Evolutionary conservation across 1,140 invertebrate species (phyloP), one percentile per base, ranked within the genome.

Genomic region (Spodoptera litura): DNA sequence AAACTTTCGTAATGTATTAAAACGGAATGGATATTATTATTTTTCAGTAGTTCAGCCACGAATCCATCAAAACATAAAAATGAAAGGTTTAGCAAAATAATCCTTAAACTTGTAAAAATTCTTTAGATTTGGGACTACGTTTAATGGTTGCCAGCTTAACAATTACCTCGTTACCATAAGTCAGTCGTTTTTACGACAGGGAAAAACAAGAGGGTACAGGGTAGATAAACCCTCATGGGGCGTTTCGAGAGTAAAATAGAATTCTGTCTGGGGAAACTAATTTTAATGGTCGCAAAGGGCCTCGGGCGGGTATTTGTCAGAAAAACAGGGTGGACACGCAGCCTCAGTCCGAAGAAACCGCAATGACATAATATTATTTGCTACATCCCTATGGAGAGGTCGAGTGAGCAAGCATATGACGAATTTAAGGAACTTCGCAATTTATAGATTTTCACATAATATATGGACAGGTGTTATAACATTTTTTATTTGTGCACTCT

Each of bases 201-300:
- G 76, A 80, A 81, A 80, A 72, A 80, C 76, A 83, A 85, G 38
- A 44, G 38, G 38, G 38, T 31, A 44, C 38, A 2, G 38, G 38
- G 38, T 44, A 84, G 64, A 62, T 77, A 66, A 31, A 58, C 62
- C 79, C 85, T 78, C 81, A 20, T 2, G 79, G 79, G 85, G 55
- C 61, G 59, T 38, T 80, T 82, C 66, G 56, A 79, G 59, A 56
- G 49, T 59, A 70, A 82, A 86, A 87, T 87, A 86, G 84, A 87
- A 88, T 88, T 84, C 79, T 82, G 79, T 83, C 82, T 81, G 78
- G 70, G 70, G 78, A 86, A 87, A 89, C 87, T 87, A 87, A 89
- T 87, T 89, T 85, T 86, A 86, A 89, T 87, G 83, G 80, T 27
- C 55, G 80, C 27, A 59, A 25, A 61, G 62, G 73, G 52, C 73